These are phyloP conservation scores for Nematostella vectensis DNA, from an alignment of 92 coral and sea anemone species.

Conservation along the genomic window DNA sequence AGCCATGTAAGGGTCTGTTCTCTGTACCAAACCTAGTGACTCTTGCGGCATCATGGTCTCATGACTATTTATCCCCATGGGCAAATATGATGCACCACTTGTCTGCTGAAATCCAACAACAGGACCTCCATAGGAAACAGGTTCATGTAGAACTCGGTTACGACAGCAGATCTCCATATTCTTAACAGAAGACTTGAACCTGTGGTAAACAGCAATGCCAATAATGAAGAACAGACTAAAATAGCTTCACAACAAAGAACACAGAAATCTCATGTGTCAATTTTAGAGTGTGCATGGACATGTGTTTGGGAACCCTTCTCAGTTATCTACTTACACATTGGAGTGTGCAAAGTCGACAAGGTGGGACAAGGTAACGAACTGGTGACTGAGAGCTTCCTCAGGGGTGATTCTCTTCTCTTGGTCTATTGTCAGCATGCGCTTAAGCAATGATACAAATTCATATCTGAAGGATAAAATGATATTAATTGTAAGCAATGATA, in stretches of 20 bases:
- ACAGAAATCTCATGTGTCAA: no score
- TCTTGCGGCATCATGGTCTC: conserved; percentile 65
- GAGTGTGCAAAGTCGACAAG: conserved; percentile 88
- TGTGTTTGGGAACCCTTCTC: no score
- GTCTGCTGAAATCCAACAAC: conserved; percentile 55
- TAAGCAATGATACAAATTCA: conserved; percentile 80
- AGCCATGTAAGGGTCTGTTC: conserved; percentile 48
- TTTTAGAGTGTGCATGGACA: no score
- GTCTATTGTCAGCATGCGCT: conserved; percentile 73
- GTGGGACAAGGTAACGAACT: conserved; percentile 81
- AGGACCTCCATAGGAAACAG: conserved; percentile 41
- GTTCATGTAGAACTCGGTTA: conserved; percentile 57
- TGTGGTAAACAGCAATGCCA: conserved; percentile 3
- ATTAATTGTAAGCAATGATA: background rate
- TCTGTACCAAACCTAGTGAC: conserved; percentile 16
- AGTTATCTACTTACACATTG: conserved; percentile 65
- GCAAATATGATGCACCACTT: conserved; percentile 12
- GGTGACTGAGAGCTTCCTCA: conserved; percentile 93
- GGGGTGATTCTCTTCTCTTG: conserved; percentile 88
- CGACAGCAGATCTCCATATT: conserved; percentile 96
- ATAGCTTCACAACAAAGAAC: no score
- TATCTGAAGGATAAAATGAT: conserved; percentile 53
- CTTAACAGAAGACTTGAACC: conserved; percentile 85
- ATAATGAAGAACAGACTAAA: no score
- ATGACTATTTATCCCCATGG: conserved; percentile 21